These are phyloP conservation scores for Platycnemis pennipes DNA, from an alignment of 2,888 invertebrate genomes.

Conservation along the genomic window DNA sequence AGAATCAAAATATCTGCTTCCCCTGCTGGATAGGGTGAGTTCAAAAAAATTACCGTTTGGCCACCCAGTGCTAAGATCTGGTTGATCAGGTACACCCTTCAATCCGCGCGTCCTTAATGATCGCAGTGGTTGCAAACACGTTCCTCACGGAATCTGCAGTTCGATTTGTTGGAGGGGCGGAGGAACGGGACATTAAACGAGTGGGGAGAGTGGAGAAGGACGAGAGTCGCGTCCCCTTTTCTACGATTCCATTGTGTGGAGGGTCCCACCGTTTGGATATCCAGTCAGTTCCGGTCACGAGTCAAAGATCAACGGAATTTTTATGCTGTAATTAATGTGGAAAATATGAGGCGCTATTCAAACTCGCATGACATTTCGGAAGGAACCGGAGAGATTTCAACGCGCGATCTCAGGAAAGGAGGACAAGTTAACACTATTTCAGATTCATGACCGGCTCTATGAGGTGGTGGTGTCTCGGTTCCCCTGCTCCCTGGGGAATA, in stretches of 20 bases:
- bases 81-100: slow-evolving; percentile 28
- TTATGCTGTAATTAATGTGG: slow-evolving; percentile 64
- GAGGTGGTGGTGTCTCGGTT: background rate
- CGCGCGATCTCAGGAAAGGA: slow-evolving; percentile 13
- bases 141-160: background rate
- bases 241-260: slow-evolving; percentile 31
- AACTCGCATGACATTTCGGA: slow-evolving; percentile 24
- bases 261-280: slow-evolving; percentile 47
- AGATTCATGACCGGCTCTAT: background rate
- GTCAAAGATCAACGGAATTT: slow-evolving; percentile 65
- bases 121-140: slow-evolving; percentile 43
- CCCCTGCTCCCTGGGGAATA: background rate
- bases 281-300: slow-evolving; percentile 52
- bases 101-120: slow-evolving; percentile 4
- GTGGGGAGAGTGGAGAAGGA: background rate
- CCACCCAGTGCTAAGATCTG: background rate
- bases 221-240: background rate
- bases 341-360: slow-evolving; percentile 43
- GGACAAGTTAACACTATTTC: background rate
- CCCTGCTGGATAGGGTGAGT: background rate
- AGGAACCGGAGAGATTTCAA: slow-evolving; percentile 43
- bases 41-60: slow-evolving; percentile 31
- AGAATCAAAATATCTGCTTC: background rate
- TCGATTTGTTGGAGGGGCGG: background rate
- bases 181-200: background rate